A percentile compares a stretch with the other conserved stretches of the same genome.
These are phyloP conservation scores for Raillietiella orientalis DNA, from an alignment of 2,888 invertebrate species.

Conservation along the genomic window DNA sequence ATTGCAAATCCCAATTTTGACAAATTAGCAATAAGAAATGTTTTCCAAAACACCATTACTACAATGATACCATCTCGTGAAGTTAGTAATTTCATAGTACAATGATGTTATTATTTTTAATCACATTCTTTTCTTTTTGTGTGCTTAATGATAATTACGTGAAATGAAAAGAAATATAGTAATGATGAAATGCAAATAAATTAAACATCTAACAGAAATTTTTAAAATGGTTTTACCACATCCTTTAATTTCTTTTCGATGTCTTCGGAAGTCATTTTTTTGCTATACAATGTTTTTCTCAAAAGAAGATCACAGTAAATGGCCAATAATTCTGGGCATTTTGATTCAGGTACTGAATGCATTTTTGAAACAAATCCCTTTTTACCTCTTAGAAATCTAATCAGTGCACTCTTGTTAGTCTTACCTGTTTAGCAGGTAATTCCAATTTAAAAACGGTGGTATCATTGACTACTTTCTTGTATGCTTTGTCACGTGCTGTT, in stretches of 20 bases:
- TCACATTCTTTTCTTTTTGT: too few relatives aligned
- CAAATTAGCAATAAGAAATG: too few relatives aligned
- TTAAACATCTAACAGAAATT: not conserved
- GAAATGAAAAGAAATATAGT: not conserved
- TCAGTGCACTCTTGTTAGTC: too few relatives aligned
- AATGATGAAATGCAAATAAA: slow-evolving; percentile 1
- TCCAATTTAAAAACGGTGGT: slow-evolving; percentile 45
- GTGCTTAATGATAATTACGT: not conserved
- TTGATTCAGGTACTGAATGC: slow-evolving; percentile 45
- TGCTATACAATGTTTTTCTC: slow-evolving; percentile 78
- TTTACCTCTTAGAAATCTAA: too few relatives aligned
- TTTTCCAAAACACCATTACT: too few relatives aligned
- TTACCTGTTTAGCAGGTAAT: slow-evolving; percentile 19
- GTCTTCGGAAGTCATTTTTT: slow-evolving; percentile 80
- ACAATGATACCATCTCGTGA: too few relatives aligned
- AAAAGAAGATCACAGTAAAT: slow-evolving; percentile 99
- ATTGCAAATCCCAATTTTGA: too few relatives aligned
- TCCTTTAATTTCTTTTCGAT: slow-evolving; percentile 74
- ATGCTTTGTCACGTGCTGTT: slow-evolving; percentile 90
- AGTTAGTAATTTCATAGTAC: too few relatives aligned
- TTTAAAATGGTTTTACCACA: slow-evolving; percentile 24
- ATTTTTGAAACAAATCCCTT: not conserved
- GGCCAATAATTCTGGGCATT: slow-evolving; percentile 90
- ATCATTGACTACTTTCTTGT: slow-evolving; percentile 89
- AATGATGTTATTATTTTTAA: too few relatives aligned